Base-by-base conservation (phyloP, 2,113 vertebrate genomes). In the Chaenocephalus aceratus region DNA sequence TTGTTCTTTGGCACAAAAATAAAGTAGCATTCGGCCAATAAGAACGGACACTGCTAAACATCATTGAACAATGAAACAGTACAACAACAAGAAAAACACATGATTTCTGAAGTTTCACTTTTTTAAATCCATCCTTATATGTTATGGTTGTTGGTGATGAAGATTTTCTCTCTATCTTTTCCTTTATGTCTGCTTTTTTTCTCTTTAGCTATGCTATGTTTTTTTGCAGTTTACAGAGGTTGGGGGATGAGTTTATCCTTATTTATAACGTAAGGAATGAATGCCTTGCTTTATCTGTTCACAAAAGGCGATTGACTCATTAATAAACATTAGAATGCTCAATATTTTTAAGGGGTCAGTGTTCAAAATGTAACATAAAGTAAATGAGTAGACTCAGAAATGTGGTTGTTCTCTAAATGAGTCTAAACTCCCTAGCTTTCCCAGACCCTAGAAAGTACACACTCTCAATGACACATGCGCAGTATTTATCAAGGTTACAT, bases 401-500 rank as follows among this genome's bases (percentile, higher is more conserved):
- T 41, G 36, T 41, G 36, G 1, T 41, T 41, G 7, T 41, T 41
- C 36, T 41, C 36, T 41, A 6, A 30, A 4, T 30, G 30, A 30
- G 5, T 41, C 7, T 21, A 21, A 21, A 21, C 15, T 34, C 44
- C 18, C 14, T 6, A 10, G 9, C n/a, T 26, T 7, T 49, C 15
- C 45, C 46, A 23, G 10, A 13, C 36, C 10, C 56, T 46, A 10
- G 16, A 26, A 58, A 49, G 30, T 52, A 4, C 5, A 6, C 21
- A 41, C 36, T 41, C 36, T 41, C 36, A 41, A 41, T 6, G 36
- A 41, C 5, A 41, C 36, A 41, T 1, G 36, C 6, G 36, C 36
- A 41, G 7, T 41, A 41, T 60, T 53, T 72, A 60, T 18, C 44
- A 51, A 79, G 72, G 51, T 4, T 51, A 56, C 34, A 52, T 16